phyloP scores from a whole-genome alignment of 2,113 vertebrate species.

The Thermophis baileyi region DNA sequence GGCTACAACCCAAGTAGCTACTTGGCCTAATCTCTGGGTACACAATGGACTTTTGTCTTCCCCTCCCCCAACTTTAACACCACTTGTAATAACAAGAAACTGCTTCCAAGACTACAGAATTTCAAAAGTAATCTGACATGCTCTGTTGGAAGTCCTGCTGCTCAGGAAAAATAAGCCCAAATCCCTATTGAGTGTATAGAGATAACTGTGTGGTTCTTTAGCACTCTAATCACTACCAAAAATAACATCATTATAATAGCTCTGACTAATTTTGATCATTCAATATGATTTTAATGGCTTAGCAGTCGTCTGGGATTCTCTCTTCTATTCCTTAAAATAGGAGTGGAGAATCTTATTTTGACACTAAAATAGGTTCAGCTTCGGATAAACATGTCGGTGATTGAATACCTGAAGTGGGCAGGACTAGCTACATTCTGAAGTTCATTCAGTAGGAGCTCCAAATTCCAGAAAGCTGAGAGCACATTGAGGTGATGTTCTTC shows the following conservation, averaged over 20 bases:
- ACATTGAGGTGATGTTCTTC: background rate
- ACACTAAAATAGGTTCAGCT: background rate
- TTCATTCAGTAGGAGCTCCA: background rate
- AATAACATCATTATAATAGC: constrained; percentile 27
- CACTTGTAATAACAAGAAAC: background rate
- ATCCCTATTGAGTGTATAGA: constrained; percentile 10
- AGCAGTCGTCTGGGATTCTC: background rate
- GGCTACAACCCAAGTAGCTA: background rate
- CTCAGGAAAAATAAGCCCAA: constrained; percentile 12
- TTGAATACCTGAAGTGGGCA: background rate
- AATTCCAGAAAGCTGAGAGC: background rate
- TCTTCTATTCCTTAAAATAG: background rate
- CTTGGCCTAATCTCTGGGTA: background rate
- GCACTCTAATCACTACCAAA: constrained; percentile 12
- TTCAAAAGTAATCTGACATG: constrained; percentile 1
- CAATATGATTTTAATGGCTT: background rate
- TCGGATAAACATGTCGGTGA: background rate
- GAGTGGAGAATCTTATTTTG: background rate
- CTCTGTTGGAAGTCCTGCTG: constrained; percentile 4
- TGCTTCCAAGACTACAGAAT: background rate
- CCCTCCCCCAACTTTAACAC: background rate
- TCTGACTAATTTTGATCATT: constrained; percentile 6
- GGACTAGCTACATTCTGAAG: background rate
- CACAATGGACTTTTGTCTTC: background rate
- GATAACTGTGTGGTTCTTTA: constrained; percentile 13